Percentiles rank a stretch among this genome's conserved stretches.
These are phyloP conservation scores for Phyllotreta cruciferae DNA, from an alignment of 2,888 invertebrate species.

Conservation along the genomic window DNA sequence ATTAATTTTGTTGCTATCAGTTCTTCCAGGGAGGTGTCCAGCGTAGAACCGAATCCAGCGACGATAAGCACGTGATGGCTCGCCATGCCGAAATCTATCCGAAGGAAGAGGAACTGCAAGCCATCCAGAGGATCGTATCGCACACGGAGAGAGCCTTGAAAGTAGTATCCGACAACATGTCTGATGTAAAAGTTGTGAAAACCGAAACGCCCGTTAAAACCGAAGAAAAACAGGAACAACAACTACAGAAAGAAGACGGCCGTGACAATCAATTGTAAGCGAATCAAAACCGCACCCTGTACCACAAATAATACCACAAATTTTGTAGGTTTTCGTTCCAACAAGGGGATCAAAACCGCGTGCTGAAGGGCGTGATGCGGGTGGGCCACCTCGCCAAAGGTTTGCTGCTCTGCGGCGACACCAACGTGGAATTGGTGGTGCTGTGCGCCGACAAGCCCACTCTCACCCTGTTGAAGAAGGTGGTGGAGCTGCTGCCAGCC, in stretches of 20 bases:
- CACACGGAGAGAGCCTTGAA: slow-evolving; percentile 94
- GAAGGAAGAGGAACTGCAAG: slow-evolving; percentile 84
- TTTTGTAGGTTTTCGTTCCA: slow-evolving; percentile 69
- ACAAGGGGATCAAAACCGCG: slow-evolving; percentile 71
- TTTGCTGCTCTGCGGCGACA: slow-evolving; percentile 87
- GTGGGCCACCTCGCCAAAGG: slow-evolving; percentile 92
- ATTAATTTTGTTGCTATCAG: slow-evolving; percentile 55
- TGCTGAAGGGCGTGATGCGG: slow-evolving; percentile 95
- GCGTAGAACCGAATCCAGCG: slow-evolving; percentile 89
- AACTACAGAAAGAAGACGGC: slow-evolving; percentile 69
- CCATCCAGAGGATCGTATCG: slow-evolving; percentile 90
- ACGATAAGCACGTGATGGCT: slow-evolving; percentile 93
- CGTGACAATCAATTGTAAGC: slow-evolving; percentile 81
- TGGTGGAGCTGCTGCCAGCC: slow-evolving; percentile 79
- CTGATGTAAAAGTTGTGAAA: slow-evolving; percentile 58
- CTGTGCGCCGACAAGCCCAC: slow-evolving; percentile 96
- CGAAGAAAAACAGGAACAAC: slow-evolving; percentile 63
- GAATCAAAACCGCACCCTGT: too few relatives aligned
- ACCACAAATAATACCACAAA: not conserved
- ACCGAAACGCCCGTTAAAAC: slow-evolving; percentile 51
- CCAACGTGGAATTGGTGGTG: slow-evolving; percentile 89
- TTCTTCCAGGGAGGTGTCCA: slow-evolving; percentile 63
- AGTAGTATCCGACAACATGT: slow-evolving; percentile 88
- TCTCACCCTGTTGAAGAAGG: slow-evolving; percentile 82
- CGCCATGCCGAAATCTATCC: slow-evolving; percentile 95